phyloP scores from a whole-genome alignment of 1,140 invertebrate genomes.

The Brachionus rubens region DNA sequence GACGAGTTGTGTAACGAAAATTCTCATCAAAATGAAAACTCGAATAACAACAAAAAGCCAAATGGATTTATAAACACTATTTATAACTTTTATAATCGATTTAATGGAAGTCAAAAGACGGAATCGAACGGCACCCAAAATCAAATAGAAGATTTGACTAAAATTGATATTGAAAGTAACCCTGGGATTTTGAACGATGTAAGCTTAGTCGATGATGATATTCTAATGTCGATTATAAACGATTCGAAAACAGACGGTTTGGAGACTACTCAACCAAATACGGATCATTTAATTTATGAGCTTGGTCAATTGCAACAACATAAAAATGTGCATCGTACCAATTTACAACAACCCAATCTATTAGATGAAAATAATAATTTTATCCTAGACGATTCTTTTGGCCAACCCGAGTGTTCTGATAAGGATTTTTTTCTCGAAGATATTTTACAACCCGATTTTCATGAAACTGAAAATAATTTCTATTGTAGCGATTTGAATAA shows the following conservation, averaged over 20 bases:
- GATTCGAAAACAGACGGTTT: not conserved
- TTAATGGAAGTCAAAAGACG: not conserved
- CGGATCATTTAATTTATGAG: not conserved
- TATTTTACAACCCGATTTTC: not conserved
- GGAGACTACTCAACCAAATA: not conserved
- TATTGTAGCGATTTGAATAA: not conserved
- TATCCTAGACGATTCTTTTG: not conserved
- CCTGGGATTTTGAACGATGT: not conserved
- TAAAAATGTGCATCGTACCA: not conserved
- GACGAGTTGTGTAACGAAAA: not conserved
- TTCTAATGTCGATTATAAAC: not conserved
- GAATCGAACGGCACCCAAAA: not conserved
- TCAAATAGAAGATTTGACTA: not conserved
- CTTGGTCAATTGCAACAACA: slow-evolving; percentile 26
- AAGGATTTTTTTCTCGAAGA: slow-evolving; percentile 37
- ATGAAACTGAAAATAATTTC: slow-evolving; percentile 13
- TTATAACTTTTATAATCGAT: slow-evolving; percentile 6
- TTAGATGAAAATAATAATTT: slow-evolving; percentile 32
- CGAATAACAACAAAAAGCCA: not conserved
- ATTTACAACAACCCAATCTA: not conserved
- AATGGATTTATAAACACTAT: slow-evolving; percentile 15
- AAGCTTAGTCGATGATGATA: not conserved
- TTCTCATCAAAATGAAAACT: not conserved
- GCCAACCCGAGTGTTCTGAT: not conserved
- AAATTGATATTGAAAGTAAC: not conserved